A percentile compares a stretch with the other conserved stretches of the same genome.
These are phyloP conservation scores for Zosterops pallidus DNA, from an alignment of 2,113 vertebrate genomes.

Conservation along the genomic window DNA sequence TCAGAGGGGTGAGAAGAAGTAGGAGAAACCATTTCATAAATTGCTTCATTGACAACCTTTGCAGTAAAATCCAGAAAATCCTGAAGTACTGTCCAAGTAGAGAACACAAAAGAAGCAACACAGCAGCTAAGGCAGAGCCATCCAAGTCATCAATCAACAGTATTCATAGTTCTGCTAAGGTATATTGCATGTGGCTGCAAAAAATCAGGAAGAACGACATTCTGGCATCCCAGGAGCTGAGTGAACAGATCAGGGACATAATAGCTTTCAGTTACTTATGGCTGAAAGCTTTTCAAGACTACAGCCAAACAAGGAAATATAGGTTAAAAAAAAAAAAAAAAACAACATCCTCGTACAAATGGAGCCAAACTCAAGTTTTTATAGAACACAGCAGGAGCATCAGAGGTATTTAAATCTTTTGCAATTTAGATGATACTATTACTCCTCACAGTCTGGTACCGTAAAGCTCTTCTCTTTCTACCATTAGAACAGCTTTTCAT, in stretches of 20 bases:
- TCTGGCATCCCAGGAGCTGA: neutral
- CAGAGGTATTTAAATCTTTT: neutral
- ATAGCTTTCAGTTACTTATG: neutral
- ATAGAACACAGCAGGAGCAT: neutral
- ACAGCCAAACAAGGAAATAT: neutral
- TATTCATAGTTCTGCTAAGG: neutral
- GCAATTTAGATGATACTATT: neutral
- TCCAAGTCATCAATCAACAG: neutral
- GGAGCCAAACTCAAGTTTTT: neutral
- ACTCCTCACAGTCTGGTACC: neutral
- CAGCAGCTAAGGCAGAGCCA: neutral
- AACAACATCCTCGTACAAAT: neutral
- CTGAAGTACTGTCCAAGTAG: neutral
- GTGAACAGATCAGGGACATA: neutral
- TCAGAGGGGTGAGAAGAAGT: neutral
- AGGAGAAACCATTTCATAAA: neutral
- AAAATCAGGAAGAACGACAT: neutral
- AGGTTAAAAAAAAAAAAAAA: neutral
- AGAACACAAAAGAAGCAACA: neutral
- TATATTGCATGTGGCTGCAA: neutral
- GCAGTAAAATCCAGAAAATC: neutral
- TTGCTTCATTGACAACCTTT: neutral
- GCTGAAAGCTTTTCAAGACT: neutral
- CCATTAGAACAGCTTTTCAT: neutral
- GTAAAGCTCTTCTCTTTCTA: neutral